Percentiles rank a stretch among this genome's conserved stretches.
phyloP scores from a whole-genome alignment of 2,113 vertebrate genomes.

The Cheirogaleus medius region DNA sequence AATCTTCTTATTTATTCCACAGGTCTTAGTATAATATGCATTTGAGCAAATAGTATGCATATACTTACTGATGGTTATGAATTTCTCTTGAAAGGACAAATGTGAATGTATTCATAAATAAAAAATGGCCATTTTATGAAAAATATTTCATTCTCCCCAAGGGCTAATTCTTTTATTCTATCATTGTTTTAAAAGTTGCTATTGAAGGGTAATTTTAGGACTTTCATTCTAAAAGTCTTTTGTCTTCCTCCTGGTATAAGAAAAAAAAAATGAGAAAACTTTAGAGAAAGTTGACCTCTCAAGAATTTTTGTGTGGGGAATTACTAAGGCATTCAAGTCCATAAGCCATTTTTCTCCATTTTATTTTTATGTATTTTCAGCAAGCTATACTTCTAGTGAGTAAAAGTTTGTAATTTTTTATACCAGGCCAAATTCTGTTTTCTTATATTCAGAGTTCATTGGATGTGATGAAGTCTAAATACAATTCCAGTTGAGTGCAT shows the following conservation, averaged over 20 bases:
- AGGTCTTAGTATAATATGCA: background rate
- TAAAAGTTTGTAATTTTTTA: slow-evolving; percentile 34
- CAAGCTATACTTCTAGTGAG: background rate
- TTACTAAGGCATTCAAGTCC: background rate
- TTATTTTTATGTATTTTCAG: slow-evolving; percentile 6
- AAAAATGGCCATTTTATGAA: background rate
- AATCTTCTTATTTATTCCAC: background rate
- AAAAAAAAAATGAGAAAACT: background rate
- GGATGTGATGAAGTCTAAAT: background rate
- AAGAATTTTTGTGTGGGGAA: slow-evolving; percentile 74
- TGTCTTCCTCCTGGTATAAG: slow-evolving; percentile 40
- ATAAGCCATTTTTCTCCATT: slow-evolving; percentile 19
- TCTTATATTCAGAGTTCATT: background rate
- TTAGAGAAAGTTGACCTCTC: slow-evolving; percentile 69
- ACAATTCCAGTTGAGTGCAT: background rate
- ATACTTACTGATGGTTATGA: background rate
- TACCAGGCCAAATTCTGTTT: slow-evolving; percentile 15
- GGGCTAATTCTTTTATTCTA: background rate
- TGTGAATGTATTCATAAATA: slow-evolving; percentile 19
- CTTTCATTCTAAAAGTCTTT: slow-evolving; percentile 54
- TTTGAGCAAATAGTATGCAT: background rate
- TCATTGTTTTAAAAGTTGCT: background rate
- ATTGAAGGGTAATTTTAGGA: background rate
- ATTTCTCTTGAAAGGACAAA: slow-evolving; percentile 12
- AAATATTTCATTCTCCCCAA: background rate